Percentiles rank a stretch among this genome's conserved stretches.
These are phyloP conservation scores for Gryon sp. DNA, from an alignment of 1,140 invertebrate species.

Conservation along the genomic window DNA sequence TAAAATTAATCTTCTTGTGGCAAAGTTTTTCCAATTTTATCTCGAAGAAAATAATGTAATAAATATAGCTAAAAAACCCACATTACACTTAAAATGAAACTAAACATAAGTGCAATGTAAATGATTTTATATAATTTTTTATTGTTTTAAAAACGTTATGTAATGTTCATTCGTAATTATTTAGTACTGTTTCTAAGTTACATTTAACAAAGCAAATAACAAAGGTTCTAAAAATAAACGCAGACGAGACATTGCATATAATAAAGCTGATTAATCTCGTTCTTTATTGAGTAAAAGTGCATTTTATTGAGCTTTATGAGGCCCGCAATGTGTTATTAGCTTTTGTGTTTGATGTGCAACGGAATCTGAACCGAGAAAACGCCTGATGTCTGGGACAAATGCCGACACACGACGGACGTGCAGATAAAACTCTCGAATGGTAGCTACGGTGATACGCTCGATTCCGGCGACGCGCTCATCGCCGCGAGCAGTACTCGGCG, in stretches of 20 bases:
- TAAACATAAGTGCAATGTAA: no score
- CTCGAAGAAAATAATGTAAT: no score
- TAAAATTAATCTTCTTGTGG: conserved; percentile 7
- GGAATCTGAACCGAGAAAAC: conserved; percentile 28
- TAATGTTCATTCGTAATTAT: no score
- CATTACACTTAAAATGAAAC: no score
- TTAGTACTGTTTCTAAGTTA: no score
- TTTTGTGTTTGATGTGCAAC: conserved; percentile 36
- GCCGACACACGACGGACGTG: conserved; percentile 57
- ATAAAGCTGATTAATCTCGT: conserved; percentile 51
- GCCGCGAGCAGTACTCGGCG: conserved; percentile 70
- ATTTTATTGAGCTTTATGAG: conserved; percentile 44
- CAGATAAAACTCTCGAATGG: conserved; percentile 63
- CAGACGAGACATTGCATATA: conserved; percentile 9
- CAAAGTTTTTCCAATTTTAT: background rate
- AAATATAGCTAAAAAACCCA: no score
- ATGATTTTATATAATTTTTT: no score
- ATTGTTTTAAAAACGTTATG: no score
- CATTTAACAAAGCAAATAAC: no score
- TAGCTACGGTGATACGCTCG: conserved; percentile 57
- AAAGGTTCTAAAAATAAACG: no score
- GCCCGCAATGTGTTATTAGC: conserved; percentile 53
- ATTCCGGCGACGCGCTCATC: conserved; percentile 63
- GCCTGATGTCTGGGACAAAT: conserved; percentile 62
- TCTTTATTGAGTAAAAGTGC: conserved; percentile 18